Percentiles rank a stretch among this genome's conserved stretches.
These are phyloP conservation scores for Abrostola tripartita DNA, from an alignment of 2,888 invertebrate genomes.

Conservation along the genomic window DNA sequence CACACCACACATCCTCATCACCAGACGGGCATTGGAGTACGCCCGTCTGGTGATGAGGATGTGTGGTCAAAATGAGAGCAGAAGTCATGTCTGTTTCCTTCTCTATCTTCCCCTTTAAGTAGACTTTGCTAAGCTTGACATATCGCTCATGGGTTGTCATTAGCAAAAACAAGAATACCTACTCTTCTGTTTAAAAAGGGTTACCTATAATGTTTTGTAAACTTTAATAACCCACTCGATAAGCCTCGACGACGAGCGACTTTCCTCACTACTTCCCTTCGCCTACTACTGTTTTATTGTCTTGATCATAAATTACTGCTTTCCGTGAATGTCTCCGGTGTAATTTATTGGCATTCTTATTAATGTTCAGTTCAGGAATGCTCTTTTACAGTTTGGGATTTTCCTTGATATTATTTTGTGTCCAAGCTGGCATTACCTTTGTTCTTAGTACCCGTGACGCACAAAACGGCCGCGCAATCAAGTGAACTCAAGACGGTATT, in stretches of 20 bases:
- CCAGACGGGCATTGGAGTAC: no score
- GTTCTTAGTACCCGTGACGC: not conserved
- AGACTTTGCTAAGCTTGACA: no score
- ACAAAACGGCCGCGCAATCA: constrained; percentile 1
- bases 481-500: not conserved
- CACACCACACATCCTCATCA: not conserved
- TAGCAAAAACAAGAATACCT: no score
- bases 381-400: not conserved
- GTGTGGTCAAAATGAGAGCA: no score
- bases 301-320: constrained; percentile 46
- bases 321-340: constrained; percentile 23
- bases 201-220: no score
- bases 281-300: constrained; percentile 37
- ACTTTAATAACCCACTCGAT: no score
- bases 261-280: constrained; percentile 28
- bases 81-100: no score
- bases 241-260: no score
- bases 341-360: constrained; percentile 47
- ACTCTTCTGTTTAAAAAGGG: no score
- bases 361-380: constrained; percentile 29
- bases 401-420: not conserved
- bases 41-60: no score
- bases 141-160: no score
- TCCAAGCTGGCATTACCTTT: not conserved
- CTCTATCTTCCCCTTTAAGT: no score